phyloP scores from a whole-genome alignment of 2,113 vertebrate species.

The Pseudorhombus dupliciocellatus region DNA sequence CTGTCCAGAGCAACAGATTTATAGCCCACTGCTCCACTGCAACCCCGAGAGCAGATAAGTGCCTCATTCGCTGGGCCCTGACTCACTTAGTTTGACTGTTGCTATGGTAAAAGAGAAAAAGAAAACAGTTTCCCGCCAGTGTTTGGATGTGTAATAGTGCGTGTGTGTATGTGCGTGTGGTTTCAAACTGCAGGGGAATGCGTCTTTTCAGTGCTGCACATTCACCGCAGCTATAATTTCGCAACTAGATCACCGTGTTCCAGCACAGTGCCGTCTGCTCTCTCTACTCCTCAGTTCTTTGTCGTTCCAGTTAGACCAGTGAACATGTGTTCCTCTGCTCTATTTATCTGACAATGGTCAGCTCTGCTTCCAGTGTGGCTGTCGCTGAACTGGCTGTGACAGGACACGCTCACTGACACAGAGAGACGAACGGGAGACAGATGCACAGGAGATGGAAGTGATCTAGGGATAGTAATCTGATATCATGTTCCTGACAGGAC shows the following conservation, averaged over 20 bases:
- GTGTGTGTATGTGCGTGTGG: conserved; percentile 33
- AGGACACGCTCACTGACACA: conserved; percentile 59
- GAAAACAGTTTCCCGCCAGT: conserved; percentile 53
- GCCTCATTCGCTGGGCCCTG: conserved; percentile 39
- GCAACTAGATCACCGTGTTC: conserved; percentile 37
- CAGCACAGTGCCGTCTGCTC: conserved; percentile 3
- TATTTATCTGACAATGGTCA: conserved; percentile 7
- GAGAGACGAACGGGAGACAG: conserved; percentile 71
- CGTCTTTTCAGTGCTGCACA: conserved; percentile 41
- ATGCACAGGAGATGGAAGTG: conserved; percentile 71
- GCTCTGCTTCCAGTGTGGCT: conserved; percentile 14
- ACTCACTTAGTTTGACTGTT: conserved; percentile 69
- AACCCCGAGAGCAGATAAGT: conserved; percentile 54
- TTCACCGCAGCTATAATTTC: conserved; percentile 47
- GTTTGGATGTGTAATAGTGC: conserved; percentile 55
- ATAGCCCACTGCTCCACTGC: conserved; percentile 20
- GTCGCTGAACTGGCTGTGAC: conserved; percentile 9
- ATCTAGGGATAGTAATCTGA: conserved; percentile 74
- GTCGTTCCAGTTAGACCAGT: conserved; percentile 14
- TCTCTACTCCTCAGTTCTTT: neutral
- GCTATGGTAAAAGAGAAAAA: conserved; percentile 59
- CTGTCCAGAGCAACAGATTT: conserved; percentile 61
- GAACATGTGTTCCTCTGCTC: conserved; percentile 15
- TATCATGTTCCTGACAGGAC: conserved; percentile 70
- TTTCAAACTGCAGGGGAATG: conserved; percentile 43